Evolutionary conservation across 1,140 invertebrate species (phyloP).

Genomic region (Babylonia areolata): DNA sequence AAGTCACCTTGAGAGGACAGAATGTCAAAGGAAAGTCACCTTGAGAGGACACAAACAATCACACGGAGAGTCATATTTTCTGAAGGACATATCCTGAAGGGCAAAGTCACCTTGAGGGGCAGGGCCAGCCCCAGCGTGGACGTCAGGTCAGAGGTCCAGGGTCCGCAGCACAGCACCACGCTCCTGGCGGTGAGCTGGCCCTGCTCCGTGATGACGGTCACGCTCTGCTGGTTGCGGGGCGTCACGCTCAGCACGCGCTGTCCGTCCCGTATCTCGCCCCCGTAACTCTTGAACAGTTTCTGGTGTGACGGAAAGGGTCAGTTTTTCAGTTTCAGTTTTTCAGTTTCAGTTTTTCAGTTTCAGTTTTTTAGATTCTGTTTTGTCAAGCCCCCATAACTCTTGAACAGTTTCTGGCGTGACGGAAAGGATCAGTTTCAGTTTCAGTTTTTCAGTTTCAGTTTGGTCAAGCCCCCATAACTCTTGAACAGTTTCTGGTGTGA

Average conservation of each 20-base stretch:
- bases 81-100: neutral
- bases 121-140: conserved; percentile 58
- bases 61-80: no score
- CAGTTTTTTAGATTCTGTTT: no score
- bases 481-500: conserved; percentile 55
- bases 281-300: conserved; percentile 58
- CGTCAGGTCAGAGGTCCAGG: conserved; percentile 66
- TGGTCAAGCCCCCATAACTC: conserved; percentile 65
- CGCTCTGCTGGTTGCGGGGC: conserved; percentile 54
- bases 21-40: no score
- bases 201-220: conserved; percentile 53
- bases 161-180: conserved; percentile 64
- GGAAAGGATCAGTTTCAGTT: no score
- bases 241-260: conserved; percentile 54
- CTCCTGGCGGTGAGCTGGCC: conserved; percentile 47
- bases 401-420: no score
- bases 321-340: no score
- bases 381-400: no score
- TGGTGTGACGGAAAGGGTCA: no score
- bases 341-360: no score
- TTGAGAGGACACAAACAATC: no score
- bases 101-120: conserved; percentile 66
- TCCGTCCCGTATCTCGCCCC: conserved; percentile 62
- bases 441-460: no score
- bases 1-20: no score